Conservation (phyloP, 2,797 vertebrate genomes). For the Phoxinus dragarum region DNA sequence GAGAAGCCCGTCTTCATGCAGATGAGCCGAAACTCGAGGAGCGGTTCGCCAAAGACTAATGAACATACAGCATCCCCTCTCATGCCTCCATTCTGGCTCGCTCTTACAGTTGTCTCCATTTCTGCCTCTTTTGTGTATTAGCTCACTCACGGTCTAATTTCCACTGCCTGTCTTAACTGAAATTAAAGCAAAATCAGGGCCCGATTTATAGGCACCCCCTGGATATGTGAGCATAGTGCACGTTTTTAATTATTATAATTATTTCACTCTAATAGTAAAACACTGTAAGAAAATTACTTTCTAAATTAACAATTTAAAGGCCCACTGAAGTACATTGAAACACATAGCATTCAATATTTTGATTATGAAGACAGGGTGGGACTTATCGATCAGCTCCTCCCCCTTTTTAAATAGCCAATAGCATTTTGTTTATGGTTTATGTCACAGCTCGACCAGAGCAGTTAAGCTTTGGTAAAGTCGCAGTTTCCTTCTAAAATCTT, state of each 20-base stretch:
- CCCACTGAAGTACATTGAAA: background rate
- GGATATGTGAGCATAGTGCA: background rate
- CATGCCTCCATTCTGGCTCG: conserved; percentile 34
- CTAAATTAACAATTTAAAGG: background rate
- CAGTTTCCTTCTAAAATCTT: too few species aligned
- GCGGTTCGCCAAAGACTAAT: conserved; percentile 66
- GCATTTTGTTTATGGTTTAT: too few species aligned
- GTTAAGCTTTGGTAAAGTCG: too few species aligned
- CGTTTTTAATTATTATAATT: background rate
- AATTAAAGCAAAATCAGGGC: conserved; percentile 28
- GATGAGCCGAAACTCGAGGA: conserved; percentile 81
- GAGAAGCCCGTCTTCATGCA: conserved; percentile 77
- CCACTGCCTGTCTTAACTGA: conserved; percentile 10
- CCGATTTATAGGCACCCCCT: background rate
- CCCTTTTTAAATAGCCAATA: too few species aligned
- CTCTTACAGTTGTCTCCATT: conserved; percentile 22
- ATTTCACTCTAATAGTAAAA: background rate
- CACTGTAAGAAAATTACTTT: background rate
- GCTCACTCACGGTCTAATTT: conserved; percentile 16
- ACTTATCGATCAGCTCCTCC: too few species aligned
- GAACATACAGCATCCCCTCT: conserved; percentile 52
- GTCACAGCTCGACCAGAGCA: too few species aligned
- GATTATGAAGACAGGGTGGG: background rate
- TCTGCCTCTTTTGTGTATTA: conserved; percentile 1
- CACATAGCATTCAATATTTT: background rate